These are phyloP conservation scores for Arctocebus calabarensis DNA, from an alignment of 2,797 vertebrate genomes.

Conservation along the genomic window DNA sequence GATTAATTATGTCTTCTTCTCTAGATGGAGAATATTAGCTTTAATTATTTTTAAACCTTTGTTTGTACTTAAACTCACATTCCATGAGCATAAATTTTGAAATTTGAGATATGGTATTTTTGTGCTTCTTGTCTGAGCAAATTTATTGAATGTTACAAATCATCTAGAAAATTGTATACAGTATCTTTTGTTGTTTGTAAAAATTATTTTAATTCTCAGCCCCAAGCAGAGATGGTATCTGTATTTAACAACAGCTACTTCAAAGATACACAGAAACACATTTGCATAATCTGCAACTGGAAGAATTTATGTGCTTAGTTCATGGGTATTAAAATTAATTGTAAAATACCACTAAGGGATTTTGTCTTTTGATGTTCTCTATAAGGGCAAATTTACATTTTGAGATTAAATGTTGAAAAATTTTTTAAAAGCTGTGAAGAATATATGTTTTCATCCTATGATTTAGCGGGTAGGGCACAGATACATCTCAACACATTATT, in stretches of 20 bases:
- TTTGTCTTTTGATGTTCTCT: conserved; percentile 80
- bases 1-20: conserved; percentile 69
- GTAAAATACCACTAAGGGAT: conserved; percentile 81
- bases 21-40: not conserved
- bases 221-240: conserved; percentile 85
- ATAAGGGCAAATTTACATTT: conserved; percentile 75
- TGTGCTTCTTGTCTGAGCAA: conserved; percentile 79
- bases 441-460: conserved; percentile 69
- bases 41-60: conserved; percentile 68
- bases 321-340: conserved; percentile 85
- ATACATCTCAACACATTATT: conserved; percentile 72
- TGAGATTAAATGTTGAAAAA: conserved; percentile 68
- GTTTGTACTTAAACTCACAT: conserved; percentile 70
- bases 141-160: conserved; percentile 81
- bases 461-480: conserved; percentile 72
- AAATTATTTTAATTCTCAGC: conserved; percentile 79
- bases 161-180: conserved; percentile 85
- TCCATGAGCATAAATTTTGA: conserved; percentile 68
- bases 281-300: conserved; percentile 85
- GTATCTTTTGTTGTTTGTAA: conserved; percentile 75
- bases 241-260: conserved; percentile 85
- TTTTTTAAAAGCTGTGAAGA: conserved; percentile 35
- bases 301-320: conserved; percentile 85
- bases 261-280: conserved; percentile 84
- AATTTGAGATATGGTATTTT: conserved; percentile 73